phyloP scores from a whole-genome alignment of 37 sponge, comb jelly and placozoan species.

The Crambe crambe region DNA sequence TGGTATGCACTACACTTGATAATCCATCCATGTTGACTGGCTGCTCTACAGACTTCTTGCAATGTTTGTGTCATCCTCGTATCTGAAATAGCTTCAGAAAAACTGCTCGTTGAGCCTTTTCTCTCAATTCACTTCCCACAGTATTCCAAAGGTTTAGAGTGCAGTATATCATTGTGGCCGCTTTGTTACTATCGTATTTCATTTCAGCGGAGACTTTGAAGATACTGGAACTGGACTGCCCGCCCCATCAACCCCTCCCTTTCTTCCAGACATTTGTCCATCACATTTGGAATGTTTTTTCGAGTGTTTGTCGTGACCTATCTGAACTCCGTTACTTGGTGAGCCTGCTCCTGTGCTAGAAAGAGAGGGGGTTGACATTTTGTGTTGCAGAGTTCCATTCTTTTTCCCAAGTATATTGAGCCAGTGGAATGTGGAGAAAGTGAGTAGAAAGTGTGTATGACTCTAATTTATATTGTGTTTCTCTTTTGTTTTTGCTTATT shows the following conservation, averaged over 20 bases:
- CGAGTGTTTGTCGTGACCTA: constrained; percentile 48
- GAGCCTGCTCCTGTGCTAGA: not conserved
- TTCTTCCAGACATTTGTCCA: constrained; percentile 47
- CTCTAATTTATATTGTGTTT: not conserved
- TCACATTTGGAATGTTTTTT: constrained; percentile 57
- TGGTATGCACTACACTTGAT: no score
- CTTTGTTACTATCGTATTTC: no score
- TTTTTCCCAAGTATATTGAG: constrained; percentile 60
- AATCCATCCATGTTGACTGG: not conserved
- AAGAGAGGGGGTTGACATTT: not conserved
- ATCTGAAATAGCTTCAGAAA: constrained; percentile 38
- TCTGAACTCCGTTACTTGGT: constrained; percentile 57
- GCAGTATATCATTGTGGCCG: no score
- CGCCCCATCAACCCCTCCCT: not conserved
- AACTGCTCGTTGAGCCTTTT: not conserved
- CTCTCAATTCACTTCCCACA: constrained; percentile 51
- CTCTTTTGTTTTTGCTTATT: not conserved
- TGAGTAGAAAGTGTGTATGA: constrained; percentile 2
- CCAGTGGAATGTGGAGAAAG: constrained; percentile 58
- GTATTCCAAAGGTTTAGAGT: constrained; percentile 49
- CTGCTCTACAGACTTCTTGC: not conserved
- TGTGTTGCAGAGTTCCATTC: constrained; percentile 27
- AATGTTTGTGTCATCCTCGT: constrained; percentile 47
- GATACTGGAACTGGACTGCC: constrained; percentile 42
- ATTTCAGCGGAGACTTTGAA: constrained; percentile 37